Evolutionary conservation across 2,797 vertebrate species (phyloP).

Genomic region (Australoheros facetus): DNA sequence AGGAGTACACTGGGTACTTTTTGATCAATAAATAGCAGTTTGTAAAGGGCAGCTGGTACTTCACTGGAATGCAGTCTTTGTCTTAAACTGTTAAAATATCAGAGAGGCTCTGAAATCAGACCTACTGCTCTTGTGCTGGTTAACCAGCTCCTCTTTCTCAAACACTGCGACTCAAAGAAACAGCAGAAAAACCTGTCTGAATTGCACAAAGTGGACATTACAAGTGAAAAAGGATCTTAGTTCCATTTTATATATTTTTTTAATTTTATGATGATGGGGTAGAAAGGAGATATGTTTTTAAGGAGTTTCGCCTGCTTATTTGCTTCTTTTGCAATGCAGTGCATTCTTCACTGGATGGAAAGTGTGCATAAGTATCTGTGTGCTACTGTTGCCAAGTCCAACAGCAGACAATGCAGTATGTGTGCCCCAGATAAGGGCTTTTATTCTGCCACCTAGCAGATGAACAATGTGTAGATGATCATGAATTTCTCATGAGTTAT

Average conservation of each 20-base stretch:
- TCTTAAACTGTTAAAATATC: background rate
- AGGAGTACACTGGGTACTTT: background rate
- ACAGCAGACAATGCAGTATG: constrained; percentile 27
- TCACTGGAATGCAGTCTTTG: background rate
- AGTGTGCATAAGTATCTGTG: constrained; percentile 7
- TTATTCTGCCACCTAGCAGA: constrained; percentile 57
- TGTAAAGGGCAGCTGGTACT: background rate
- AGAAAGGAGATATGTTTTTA: background rate
- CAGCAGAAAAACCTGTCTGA: background rate
- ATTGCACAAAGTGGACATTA: background rate
- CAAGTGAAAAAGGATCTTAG: background rate
- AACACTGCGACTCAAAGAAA: no score
- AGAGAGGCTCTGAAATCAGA: constrained; percentile 9
- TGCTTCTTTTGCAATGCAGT: background rate
- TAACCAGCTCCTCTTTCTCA: background rate
- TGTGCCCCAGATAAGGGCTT: constrained; percentile 69
- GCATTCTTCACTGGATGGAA: background rate
- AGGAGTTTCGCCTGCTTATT: background rate
- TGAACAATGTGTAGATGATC: constrained; percentile 62
- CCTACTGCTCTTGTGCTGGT: background rate
- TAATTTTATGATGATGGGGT: background rate
- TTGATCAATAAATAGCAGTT: constrained; percentile 11
- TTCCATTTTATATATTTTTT: background rate
- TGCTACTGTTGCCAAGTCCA: constrained; percentile 17
- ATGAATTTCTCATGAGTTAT: constrained; percentile 80